Conservation (phyloP, 1,140 invertebrate genomes). For the Sinonovacula constricta region DNA sequence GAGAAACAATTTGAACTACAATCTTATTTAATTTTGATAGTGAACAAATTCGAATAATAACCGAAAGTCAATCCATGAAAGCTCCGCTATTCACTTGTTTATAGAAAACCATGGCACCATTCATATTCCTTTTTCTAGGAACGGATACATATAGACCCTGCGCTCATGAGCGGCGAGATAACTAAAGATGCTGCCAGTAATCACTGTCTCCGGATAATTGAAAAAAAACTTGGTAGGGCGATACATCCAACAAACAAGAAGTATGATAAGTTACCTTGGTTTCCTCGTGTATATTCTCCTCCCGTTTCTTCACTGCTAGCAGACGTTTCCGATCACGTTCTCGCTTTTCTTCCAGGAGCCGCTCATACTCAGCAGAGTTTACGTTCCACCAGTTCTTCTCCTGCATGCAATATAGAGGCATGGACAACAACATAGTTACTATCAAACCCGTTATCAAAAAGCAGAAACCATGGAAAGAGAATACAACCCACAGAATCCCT, state of each 20-base stretch:
- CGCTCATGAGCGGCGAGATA: neutral
- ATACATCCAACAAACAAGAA: no score
- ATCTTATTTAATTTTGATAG: no score
- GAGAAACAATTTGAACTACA: no score
- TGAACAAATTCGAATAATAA: no score
- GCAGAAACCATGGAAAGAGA: neutral
- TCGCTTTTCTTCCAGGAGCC: constrained; percentile 25
- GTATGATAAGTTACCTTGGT: constrained; percentile 5
- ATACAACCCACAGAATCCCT: neutral
- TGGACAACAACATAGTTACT: neutral
- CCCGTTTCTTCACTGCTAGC: constrained; percentile 23
- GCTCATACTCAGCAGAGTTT: constrained; percentile 35
- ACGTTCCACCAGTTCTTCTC: constrained; percentile 50
- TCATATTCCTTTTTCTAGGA: neutral
- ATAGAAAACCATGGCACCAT: neutral
- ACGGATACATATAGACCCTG: neutral
- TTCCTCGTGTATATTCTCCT: constrained; percentile 20
- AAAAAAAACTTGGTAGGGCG: no score
- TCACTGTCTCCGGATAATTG: no score
- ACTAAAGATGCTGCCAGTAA: neutral
- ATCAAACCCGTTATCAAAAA: neutral
- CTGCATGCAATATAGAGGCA: no score
- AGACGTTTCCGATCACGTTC: constrained; percentile 44
- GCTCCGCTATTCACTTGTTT: no score
- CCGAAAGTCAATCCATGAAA: no score